phyloP scores from a whole-genome alignment of 2,797 vertebrate species.

The Chanos chanos region DNA sequence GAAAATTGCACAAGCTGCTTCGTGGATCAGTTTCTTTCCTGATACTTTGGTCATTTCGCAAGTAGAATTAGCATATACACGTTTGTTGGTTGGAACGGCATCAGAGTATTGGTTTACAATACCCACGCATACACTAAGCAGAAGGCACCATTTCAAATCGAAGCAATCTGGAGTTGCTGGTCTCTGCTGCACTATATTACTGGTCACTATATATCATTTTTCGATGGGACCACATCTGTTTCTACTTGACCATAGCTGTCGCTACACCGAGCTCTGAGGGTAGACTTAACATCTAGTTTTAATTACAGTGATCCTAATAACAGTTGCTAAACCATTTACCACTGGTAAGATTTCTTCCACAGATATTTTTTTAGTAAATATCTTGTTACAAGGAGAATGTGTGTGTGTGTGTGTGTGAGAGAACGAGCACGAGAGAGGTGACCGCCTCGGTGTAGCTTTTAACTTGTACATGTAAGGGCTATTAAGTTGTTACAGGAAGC shows the following conservation, averaged over 20 bases:
- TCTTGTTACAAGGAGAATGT: conserved; percentile 40
- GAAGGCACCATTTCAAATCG: conserved; percentile 85
- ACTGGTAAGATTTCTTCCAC: conserved; percentile 46
- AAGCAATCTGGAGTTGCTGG: conserved; percentile 94
- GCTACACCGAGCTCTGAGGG: conserved; percentile 88
- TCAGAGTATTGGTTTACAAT: too few relatives aligned
- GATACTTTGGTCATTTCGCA: too few relatives aligned
- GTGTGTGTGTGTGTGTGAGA: not conserved
- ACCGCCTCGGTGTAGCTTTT: too few relatives aligned
- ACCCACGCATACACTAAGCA: conserved; percentile 89
- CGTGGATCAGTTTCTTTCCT: too few relatives aligned
- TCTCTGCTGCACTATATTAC: conserved; percentile 88
- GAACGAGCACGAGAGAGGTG: conserved; percentile 7
- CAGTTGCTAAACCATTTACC: conserved; percentile 52
- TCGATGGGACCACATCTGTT: conserved; percentile 97
- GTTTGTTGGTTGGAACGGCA: too few relatives aligned
- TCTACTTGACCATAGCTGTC: conserved; percentile 86
- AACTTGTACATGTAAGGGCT: too few relatives aligned
- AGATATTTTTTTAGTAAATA: conserved; percentile 52
- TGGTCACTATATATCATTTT: conserved; percentile 92
- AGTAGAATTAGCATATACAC: too few relatives aligned
- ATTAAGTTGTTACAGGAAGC: conserved; percentile 38
- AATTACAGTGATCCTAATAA: conserved; percentile 48
- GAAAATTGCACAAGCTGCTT: too few relatives aligned
- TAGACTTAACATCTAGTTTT: conserved; percentile 66